Evolutionary conservation across 2,797 vertebrate species (phyloP).

Genomic region (Sebastes flavidus): DNA sequence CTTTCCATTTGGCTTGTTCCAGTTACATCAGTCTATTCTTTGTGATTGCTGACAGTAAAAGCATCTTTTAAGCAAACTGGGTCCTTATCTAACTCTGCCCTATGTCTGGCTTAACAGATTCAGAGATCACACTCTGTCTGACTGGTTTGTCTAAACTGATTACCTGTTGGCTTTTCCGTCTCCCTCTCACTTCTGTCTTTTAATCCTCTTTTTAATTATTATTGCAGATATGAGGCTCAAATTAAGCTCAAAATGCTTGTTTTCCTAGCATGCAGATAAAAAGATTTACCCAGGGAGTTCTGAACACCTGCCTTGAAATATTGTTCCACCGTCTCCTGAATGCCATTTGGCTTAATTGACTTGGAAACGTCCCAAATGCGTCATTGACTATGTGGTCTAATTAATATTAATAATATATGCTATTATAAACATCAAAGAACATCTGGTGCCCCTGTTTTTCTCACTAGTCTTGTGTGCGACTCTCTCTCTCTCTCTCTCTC

Average conservation of each 20-base stretch:
- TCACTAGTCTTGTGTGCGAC: conserved; percentile 91
- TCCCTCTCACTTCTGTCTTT: conserved; percentile 81
- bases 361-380: conserved; percentile 99
- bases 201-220: conserved; percentile 86
- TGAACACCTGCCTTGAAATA: conserved; percentile 99
- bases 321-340: conserved; percentile 99
- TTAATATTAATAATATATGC: conserved; percentile 99
- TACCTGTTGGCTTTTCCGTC: conserved; percentile 80
- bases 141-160: conserved; percentile 75
- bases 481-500: conserved; percentile 57
- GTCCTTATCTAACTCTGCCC: conserved; percentile 46
- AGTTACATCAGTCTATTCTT: conserved; percentile 46
- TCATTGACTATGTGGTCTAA: conserved; percentile 99
- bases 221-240: conserved; percentile 85
- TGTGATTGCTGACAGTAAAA: conserved; percentile 50
- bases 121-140: conserved; percentile 59
- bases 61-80: conserved; percentile 54
- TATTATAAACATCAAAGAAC: conserved; percentile 99
- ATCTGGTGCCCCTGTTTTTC: conserved; percentile 99
- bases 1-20: conserved; percentile 46
- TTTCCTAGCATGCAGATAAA: conserved; percentile 97
- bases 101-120: conserved; percentile 49
- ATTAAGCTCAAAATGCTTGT: conserved; percentile 95
- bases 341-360: conserved; percentile 99
- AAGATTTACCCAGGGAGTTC: conserved; percentile 97